Evolutionary conservation across 1,140 invertebrate species (phyloP).

Genomic region (Drosophila jambulina): DNA sequence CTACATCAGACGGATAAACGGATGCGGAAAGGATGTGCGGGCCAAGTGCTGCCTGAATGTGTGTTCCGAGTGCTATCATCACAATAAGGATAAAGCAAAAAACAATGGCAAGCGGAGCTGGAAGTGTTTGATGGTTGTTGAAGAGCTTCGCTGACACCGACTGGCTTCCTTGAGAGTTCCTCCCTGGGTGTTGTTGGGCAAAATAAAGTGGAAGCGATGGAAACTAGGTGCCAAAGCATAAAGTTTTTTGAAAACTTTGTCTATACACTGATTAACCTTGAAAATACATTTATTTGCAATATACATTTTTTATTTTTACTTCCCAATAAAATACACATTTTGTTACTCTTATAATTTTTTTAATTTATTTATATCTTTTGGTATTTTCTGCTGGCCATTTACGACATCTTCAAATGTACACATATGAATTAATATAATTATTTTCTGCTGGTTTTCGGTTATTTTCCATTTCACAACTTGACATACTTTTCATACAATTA

Average conservation of each 20-base stretch:
- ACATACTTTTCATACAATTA: slow-evolving; percentile 52
- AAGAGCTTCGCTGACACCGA: slow-evolving; percentile 40
- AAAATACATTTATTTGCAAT: too few species aligned
- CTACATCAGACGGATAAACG: slow-evolving; percentile 44
- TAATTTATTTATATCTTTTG: slow-evolving; percentile 51
- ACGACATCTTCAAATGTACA: slow-evolving; percentile 61
- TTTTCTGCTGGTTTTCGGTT: slow-evolving; percentile 45
- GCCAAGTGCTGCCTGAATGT: slow-evolving; percentile 67
- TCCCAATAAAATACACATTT: neutral
- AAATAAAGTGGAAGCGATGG: neutral
- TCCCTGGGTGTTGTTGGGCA: neutral
- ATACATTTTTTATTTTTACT: too few species aligned
- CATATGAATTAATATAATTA: slow-evolving; percentile 58
- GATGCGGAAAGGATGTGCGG: slow-evolving; percentile 40
- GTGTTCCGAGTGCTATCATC: slow-evolving; percentile 73
- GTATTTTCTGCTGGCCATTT: slow-evolving; percentile 57
- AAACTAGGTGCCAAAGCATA: neutral
- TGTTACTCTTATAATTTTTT: slow-evolving; percentile 35
- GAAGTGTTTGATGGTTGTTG: slow-evolving; percentile 63
- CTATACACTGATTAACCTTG: too few species aligned
- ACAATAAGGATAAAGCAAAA: slow-evolving; percentile 56
- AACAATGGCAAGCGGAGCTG: slow-evolving; percentile 56
- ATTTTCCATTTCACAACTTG: slow-evolving; percentile 67
- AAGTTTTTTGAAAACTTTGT: neutral
- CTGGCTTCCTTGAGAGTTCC: slow-evolving; percentile 29